These are phyloP conservation scores for Gymnarchus niloticus DNA, from an alignment of 2,113 vertebrate species.

Conservation along the genomic window DNA sequence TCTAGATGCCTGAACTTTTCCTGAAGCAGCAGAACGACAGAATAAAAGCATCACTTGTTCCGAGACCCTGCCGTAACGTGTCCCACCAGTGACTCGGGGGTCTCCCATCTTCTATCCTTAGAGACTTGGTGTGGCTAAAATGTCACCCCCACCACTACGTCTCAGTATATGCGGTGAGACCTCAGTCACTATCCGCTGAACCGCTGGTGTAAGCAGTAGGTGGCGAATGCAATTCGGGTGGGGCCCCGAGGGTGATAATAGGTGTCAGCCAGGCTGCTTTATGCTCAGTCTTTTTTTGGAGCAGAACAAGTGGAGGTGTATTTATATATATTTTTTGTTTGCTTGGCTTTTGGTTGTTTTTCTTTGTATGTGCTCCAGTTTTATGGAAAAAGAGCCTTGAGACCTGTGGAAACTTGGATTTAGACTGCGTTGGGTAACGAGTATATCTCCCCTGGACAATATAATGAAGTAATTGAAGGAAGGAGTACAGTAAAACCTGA, in stretches of 20 bases:
- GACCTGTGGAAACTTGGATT: neutral
- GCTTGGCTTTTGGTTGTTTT: neutral
- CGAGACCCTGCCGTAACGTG: neutral
- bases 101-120: neutral
- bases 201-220: neutral
- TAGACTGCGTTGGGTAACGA: neutral
- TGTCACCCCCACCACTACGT: neutral
- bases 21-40: neutral
- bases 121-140: neutral
- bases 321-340: conserved; percentile 7
- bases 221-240: neutral
- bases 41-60: conserved; percentile 2
- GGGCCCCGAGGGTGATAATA: neutral
- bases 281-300: neutral
- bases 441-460: neutral
- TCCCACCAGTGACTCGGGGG: neutral
- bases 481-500: neutral
- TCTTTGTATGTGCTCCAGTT: neutral
- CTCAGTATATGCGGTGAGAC: neutral
- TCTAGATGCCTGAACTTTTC: conserved; percentile 16
- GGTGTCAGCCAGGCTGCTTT: neutral
- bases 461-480: conserved; percentile 18
- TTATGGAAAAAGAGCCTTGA: neutral
- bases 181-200: neutral
- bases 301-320: conserved; percentile 15